phyloP scores from a whole-genome alignment of 2,888 invertebrate species.

The Nomada fabriciana region DNA sequence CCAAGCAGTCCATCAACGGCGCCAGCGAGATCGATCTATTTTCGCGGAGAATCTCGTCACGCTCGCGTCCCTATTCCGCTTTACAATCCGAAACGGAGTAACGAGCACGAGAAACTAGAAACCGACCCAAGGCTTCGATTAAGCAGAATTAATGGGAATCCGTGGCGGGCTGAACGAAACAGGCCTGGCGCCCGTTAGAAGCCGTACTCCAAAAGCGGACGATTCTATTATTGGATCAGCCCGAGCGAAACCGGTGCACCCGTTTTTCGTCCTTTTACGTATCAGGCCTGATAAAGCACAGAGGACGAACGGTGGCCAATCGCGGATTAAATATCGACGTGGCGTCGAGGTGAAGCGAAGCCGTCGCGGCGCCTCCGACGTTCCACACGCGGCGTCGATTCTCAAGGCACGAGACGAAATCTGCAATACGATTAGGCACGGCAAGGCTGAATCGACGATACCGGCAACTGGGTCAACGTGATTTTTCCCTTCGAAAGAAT shows the following conservation, averaged over 20 bases:
- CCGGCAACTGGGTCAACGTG: not conserved
- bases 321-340: constrained; percentile 59
- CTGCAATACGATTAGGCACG: constrained; percentile 23
- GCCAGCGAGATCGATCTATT: constrained; percentile 50
- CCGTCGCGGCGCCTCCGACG: constrained; percentile 32
- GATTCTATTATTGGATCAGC: constrained; percentile 75
- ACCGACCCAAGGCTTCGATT: constrained; percentile 53
- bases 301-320: constrained; percentile 59
- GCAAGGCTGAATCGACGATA: not conserved
- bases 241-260: constrained; percentile 67
- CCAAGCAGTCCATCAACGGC: constrained; percentile 41
- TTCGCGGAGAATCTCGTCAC: constrained; percentile 35
- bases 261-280: constrained; percentile 75
- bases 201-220: constrained; percentile 75
- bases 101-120: constrained; percentile 44
- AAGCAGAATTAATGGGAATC: constrained; percentile 53
- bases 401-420: not conserved
- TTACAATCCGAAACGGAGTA: constrained; percentile 28
- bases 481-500: not conserved
- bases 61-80: constrained; percentile 43
- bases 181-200: constrained; percentile 60
- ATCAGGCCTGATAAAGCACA: constrained; percentile 52
- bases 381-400: constrained; percentile 42
- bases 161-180: constrained; percentile 38
- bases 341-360: constrained; percentile 66